Base-by-base conservation (phyloP, 2,113 vertebrate genomes). In the Myotis lucifugus region DNA sequence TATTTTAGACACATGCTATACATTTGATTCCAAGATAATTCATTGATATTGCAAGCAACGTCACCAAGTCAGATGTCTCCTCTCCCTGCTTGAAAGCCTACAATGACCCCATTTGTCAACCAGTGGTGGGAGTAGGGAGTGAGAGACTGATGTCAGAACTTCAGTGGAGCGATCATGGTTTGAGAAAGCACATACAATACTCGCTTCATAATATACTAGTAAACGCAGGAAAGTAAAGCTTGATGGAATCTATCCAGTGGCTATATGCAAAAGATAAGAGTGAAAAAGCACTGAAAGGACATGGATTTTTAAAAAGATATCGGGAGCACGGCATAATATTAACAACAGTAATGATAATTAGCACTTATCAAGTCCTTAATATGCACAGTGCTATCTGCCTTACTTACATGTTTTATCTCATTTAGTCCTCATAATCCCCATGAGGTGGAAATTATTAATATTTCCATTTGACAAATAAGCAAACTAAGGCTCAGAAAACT, bases 1-100 rank as follows among this genome's bases (percentile, higher is more conserved):
- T 34, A 85, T 84, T 83, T 78, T 14, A 85, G 83, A 64, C 8
- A 2, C 18, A 70, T 85, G 85, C 54, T 90, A 82, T 79, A 86
- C 85, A 92, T 92, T 87, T 66, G 23, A 50, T 88, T 56, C 54
- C 81, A 91, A 85, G 91, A 89, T 70, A 85, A 95, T 95, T 69
- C 88, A 94, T 29, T 61, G 15, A 74, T 40, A 66, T 23, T 27
- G 19, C 17, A 77, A 82, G 64, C 86, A 85, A 21, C 64, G 8
- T 72, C 67, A 52, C 8, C 29, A 21, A 42, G n/a, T 32, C n/a
- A 0, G 78, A 52, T 11, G 19, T 59, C 50, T 46, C 46, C 25
- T 19, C 46, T 50, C 25, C 25, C 46, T 50, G 40, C 37, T 67
- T 67, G 67, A 72, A 78, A 88, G 52, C 32, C 54, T 87, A 29